A percentile compares a stretch with the other conserved stretches of the same genome.
Conservation (phyloP, 2,113 vertebrate genomes). For the Odontophorus gujanensis region DNA sequence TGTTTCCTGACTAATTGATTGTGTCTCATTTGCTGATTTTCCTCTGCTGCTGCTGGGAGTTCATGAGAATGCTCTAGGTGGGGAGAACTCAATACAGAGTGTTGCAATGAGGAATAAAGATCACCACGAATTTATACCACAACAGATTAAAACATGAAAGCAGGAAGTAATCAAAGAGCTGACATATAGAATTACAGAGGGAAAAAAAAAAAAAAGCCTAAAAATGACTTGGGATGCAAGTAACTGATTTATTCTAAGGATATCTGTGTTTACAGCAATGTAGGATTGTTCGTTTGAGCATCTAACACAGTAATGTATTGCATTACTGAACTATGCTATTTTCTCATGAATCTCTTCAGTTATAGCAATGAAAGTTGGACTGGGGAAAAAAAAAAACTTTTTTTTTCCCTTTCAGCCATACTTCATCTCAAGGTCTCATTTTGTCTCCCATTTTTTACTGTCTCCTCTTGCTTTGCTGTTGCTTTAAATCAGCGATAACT, state of each 20-base stretch:
- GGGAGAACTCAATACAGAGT: neutral
- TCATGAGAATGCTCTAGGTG: neutral
- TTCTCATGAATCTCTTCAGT: neutral
- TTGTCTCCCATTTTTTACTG: neutral
- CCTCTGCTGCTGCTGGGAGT: constrained; percentile 29
- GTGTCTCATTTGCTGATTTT: constrained; percentile 24
- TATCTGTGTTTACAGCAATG: neutral
- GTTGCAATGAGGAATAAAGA: neutral
- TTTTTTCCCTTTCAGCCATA: neutral
- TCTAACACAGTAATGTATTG: neutral
- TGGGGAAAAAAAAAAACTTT: neutral
- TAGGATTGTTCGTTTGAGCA: neutral
- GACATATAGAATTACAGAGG: neutral
- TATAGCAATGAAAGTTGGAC: neutral
- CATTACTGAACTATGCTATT: neutral
- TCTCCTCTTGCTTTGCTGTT: neutral
- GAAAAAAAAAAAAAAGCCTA: neutral
- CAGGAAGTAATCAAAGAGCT: neutral
- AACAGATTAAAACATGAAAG: neutral
- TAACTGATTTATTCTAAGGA: neutral
- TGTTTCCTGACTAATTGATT: constrained; percentile 27
- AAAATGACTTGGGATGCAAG: neutral
- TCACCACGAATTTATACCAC: neutral
- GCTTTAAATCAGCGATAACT: constrained; percentile 22
- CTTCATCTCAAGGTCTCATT: constrained; percentile 20